A percentile compares a stretch with the other conserved stretches of the same genome.
Evolutionary conservation across 1,140 invertebrate genomes (phyloP).

Genomic region (Brachionus manjavacas): DNA sequence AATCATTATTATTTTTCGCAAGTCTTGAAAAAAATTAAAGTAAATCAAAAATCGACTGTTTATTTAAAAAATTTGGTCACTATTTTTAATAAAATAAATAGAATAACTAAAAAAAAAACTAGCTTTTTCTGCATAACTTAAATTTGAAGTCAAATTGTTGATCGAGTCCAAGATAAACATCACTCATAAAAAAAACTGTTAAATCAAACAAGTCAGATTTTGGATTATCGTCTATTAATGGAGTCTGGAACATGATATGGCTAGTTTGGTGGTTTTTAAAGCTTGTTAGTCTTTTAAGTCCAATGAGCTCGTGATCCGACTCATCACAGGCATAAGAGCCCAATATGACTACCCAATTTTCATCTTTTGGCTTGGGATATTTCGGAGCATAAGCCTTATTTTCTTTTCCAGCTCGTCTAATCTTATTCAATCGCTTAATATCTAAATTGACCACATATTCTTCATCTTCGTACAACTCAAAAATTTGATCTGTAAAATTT

Average conservation of each 20-base stretch:
- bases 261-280: constrained; percentile 50
- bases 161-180: constrained; percentile 88
- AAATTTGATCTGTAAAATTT: constrained; percentile 6
- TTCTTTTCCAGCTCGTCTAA: constrained; percentile 44
- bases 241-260: constrained; percentile 66
- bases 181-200: constrained; percentile 81
- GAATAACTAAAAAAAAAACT: neutral
- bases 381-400: constrained; percentile 69
- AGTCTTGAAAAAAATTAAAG: too few relatives aligned
- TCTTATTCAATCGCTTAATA: neutral
- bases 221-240: constrained; percentile 60
- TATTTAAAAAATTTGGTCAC: neutral
- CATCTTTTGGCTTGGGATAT: constrained; percentile 86
- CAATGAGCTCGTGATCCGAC: constrained; percentile 66
- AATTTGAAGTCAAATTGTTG: constrained; percentile 72
- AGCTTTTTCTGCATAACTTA: constrained; percentile 46
- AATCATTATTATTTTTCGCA: too few relatives aligned
- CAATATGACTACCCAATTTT: constrained; percentile 86
- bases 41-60: neutral
- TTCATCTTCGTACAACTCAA: constrained; percentile 30
- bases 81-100: neutral
- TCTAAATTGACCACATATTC: constrained; percentile 41
- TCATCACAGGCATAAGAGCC: constrained; percentile 64
- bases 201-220: neutral
- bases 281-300: constrained; percentile 70